Evolutionary conservation across 1,140 invertebrate genomes (phyloP).

Genomic region (Trachymyrmex septentrionalis): DNA sequence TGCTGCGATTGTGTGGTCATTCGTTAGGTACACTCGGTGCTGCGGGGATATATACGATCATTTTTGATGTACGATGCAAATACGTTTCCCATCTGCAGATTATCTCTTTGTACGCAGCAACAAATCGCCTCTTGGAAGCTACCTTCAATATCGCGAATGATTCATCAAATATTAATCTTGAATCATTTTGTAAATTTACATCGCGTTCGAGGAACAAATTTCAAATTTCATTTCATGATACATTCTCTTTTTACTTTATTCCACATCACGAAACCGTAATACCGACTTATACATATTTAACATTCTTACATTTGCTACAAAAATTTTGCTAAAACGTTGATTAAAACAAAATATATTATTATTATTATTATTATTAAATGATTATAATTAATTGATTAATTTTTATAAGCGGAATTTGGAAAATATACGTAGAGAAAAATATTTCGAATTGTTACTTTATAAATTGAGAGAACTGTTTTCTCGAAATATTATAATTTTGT

Average conservation of each 20-base stretch:
- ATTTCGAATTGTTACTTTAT: neutral
- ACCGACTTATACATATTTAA: neutral
- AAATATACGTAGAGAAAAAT: neutral
- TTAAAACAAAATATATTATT: neutral
- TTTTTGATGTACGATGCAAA: slow-evolving; percentile 22
- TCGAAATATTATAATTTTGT: neutral
- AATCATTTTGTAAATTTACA: slow-evolving; percentile 1
- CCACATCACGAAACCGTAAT: too few relatives aligned
- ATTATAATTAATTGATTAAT: neutral
- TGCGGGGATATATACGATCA: neutral
- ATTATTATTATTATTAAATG: neutral
- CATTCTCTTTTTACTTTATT: neutral
- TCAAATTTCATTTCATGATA: neutral
- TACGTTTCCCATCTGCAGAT: slow-evolving; percentile 9
- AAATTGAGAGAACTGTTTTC: neutral
- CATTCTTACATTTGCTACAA: neutral
- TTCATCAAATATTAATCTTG: slow-evolving; percentile 5
- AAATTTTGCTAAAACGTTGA: neutral
- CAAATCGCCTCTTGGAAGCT: neutral
- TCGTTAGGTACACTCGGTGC: neutral
- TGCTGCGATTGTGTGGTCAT: slow-evolving; percentile 9
- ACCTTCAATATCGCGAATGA: neutral
- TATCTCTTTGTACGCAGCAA: neutral
- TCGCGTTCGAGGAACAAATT: neutral
- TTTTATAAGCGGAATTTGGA: neutral